Evolutionary conservation across 2,888 invertebrate species (phyloP).

Genomic region (Teleogryllus oceanicus): DNA sequence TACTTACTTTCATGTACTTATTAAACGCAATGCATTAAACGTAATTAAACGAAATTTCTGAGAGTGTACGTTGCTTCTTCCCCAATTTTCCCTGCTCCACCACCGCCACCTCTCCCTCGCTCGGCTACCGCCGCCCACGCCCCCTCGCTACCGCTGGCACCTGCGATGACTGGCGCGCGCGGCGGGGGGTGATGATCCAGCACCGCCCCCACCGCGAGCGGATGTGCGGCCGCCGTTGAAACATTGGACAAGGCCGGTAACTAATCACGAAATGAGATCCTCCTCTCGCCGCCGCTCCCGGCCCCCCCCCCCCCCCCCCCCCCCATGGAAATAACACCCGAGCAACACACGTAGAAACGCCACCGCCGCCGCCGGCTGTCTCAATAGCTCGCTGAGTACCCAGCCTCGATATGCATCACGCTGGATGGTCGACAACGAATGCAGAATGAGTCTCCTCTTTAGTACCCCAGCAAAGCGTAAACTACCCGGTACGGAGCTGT

Average conservation of each 20-base stretch:
- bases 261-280: conserved; percentile 18
- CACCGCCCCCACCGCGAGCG: background rate
- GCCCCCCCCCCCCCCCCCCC: background rate
- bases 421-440: background rate
- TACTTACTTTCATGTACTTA: no score
- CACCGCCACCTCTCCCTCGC: no score
- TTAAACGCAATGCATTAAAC: no score
- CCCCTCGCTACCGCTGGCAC: background rate
- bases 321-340: background rate
- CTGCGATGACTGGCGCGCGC: conserved; percentile 5
- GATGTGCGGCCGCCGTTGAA: background rate
- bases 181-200: background rate
- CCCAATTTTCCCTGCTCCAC: no score
- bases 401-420: background rate
- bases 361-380: background rate
- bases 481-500: background rate
- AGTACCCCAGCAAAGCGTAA: background rate
- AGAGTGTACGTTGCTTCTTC: no score
- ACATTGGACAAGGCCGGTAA: conserved; percentile 18
- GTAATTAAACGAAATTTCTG: no score
- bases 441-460: background rate
- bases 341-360: background rate
- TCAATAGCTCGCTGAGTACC: background rate
- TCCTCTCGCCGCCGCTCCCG: background rate
- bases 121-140: background rate